phyloP scores from a whole-genome alignment of 2,888 invertebrate genomes.

The Pachliopta kotzebuea region DNA sequence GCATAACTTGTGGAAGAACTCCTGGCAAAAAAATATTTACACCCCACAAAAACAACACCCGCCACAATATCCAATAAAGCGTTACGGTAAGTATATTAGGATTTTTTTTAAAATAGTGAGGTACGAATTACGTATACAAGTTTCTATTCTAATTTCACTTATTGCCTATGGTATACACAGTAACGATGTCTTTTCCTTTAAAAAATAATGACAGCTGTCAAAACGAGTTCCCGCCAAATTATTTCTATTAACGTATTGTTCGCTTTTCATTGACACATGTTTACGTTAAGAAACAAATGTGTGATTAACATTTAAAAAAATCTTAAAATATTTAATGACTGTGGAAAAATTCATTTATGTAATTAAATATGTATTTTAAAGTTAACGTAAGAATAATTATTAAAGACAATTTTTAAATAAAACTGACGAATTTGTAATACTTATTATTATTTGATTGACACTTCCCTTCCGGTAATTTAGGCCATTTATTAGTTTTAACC shows the following conservation, averaged over 20 bases:
- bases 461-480: too few species aligned
- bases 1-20: constrained; percentile 23
- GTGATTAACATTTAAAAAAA: neutral
- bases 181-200: constrained; percentile 51
- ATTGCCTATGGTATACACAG: constrained; percentile 60
- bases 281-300: neutral
- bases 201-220: constrained; percentile 28
- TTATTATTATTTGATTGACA: neutral
- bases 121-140: constrained; percentile 84
- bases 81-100: constrained; percentile 38
- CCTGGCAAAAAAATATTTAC: constrained; percentile 8
- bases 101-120: constrained; percentile 69
- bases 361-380: neutral
- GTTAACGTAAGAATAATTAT: neutral
- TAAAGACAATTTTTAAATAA: neutral
- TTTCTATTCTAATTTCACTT: constrained; percentile 50
- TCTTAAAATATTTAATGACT: neutral
- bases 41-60: constrained; percentile 13
- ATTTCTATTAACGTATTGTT: neutral
- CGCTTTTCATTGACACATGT: constrained; percentile 1
- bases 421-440: neutral
- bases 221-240: constrained; percentile 19
- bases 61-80: constrained; percentile 25
- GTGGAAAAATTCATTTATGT: too few species aligned
- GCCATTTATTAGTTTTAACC: neutral